Evolutionary conservation across 2,113 vertebrate species (phyloP), one percentile per base, ranked within the genome.

Genomic region (Apus apus): DNA sequence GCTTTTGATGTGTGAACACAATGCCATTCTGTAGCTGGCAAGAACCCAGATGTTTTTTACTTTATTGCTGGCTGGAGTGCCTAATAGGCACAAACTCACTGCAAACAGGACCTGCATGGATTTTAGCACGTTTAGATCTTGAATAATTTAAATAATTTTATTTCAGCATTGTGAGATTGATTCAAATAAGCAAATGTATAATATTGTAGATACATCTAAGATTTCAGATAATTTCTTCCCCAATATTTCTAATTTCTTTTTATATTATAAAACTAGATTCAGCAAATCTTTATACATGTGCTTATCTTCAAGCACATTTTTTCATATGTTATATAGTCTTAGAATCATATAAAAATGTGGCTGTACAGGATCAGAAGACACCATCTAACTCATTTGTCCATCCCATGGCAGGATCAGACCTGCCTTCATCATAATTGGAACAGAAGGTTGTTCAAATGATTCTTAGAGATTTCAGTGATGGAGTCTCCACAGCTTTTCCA

Each of bases 131-230:
- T 96, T 97, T 96, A 96, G 88, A 91, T 96, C 61, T 16, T 97
- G 96, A 98, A 98, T 97, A 97, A 98, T 98, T 98, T 94, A 97
- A 97, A 94, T 96, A 95, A 97, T 96, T 97, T 87, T n/a, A 97
- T 97, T 97, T 90, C 76, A 89, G 15, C 78, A 62, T 94, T 58
- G 77, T 81, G 30, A 64, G 77, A 85, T 95, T 93, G 90, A 93
- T 88, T 96, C 95, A 95, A 97, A 90, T 92, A 97, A 94, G 61
- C 58, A 97, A 97, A 95, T 87, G 78, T 97, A 89, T 34, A 46
- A 58, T 74, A 76, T 8, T 53, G 23, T 77, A 22, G 34, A 64
- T 40, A 8, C 12, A 64, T 76, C 38, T 13, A 72, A n/a, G 9
- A 61, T 74, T 95, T 65, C 26, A 66, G 9, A 36, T 5, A 68